Conservation (phyloP, 2,888 invertebrate genomes). For the Megaustenia siamemsis region DNA sequence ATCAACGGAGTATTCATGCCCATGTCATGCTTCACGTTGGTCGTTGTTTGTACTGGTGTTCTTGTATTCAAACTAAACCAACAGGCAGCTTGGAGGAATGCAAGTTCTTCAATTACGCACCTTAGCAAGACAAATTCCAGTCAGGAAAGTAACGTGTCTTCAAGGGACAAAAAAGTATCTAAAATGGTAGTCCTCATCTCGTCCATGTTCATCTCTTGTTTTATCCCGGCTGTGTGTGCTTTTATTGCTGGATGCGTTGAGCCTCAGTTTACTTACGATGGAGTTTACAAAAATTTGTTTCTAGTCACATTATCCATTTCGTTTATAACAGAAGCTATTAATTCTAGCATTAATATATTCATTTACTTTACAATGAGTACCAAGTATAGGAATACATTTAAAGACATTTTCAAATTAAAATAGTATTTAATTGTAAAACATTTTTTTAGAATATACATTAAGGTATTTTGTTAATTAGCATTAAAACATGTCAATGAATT, state of each 20-base stretch:
- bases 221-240: not conserved
- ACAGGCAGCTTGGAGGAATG: slow-evolving; percentile 15
- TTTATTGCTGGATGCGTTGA: slow-evolving; percentile 15
- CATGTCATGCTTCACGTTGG: not conserved
- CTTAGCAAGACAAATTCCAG: not conserved
- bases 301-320: not conserved
- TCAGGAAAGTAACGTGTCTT: not conserved
- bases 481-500: no score
- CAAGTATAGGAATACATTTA: slow-evolving; percentile 17
- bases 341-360: slow-evolving; percentile 25
- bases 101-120: not conserved
- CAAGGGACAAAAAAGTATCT: slow-evolving; percentile 6
- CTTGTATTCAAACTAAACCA: slow-evolving; percentile 19
- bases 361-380: slow-evolving; percentile 28
- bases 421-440: no score
- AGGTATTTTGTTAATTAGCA: no score
- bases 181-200: slow-evolving; percentile 23
- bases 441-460: no score
- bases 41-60: not conserved
- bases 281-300: slow-evolving; percentile 21
- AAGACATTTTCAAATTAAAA: slow-evolving; percentile 1
- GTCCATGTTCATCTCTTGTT: slow-evolving; percentile 19
- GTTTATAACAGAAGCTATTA: slow-evolving; percentile 18
- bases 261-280: slow-evolving; percentile 24
- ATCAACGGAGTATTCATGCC: slow-evolving; percentile 38